These are phyloP conservation scores for Phlogophora meticulosa DNA, from an alignment of 2,888 invertebrate species.

Conservation along the genomic window DNA sequence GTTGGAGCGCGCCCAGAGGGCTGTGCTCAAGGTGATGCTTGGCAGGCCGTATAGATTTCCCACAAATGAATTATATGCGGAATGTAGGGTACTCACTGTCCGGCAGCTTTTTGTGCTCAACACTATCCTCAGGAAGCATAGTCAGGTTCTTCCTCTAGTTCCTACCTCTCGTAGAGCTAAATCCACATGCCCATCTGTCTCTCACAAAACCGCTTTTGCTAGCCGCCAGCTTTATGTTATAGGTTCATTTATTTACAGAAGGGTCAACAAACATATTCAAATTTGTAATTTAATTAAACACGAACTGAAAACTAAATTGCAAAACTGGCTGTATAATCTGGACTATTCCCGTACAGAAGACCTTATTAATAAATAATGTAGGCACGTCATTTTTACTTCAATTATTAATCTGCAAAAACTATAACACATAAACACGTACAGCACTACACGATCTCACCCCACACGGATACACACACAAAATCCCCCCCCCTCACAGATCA, in stretches of 20 bases:
- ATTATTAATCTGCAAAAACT: too few species aligned
- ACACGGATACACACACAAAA: too few species aligned
- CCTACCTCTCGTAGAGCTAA: constrained; percentile 4
- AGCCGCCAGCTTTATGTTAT: constrained; percentile 7
- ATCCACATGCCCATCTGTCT: not conserved
- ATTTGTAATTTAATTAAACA: not conserved
- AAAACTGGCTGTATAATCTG: too few species aligned
- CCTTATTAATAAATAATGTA: too few species aligned
- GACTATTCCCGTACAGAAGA: too few species aligned
- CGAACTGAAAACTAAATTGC: not conserved
- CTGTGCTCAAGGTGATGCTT: constrained; percentile 17
- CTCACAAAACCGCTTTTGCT: constrained; percentile 10
- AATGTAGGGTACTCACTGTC: constrained; percentile 8
- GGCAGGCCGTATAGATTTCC: constrained; percentile 18
- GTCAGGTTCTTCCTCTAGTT: not conserved
- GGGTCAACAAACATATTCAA: not conserved
- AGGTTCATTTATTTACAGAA: constrained; percentile 1
- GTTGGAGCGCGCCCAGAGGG: too few species aligned
- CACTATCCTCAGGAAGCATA: not conserved
- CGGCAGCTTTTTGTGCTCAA: constrained; percentile 6
- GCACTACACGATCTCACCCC: too few species aligned
- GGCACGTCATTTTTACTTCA: too few species aligned
- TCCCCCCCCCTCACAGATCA: too few species aligned
- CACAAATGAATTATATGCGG: constrained; percentile 1
- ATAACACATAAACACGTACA: too few species aligned